phyloP scores from a whole-genome alignment of 2,113 vertebrate species.

The Strigops habroptila region DNA sequence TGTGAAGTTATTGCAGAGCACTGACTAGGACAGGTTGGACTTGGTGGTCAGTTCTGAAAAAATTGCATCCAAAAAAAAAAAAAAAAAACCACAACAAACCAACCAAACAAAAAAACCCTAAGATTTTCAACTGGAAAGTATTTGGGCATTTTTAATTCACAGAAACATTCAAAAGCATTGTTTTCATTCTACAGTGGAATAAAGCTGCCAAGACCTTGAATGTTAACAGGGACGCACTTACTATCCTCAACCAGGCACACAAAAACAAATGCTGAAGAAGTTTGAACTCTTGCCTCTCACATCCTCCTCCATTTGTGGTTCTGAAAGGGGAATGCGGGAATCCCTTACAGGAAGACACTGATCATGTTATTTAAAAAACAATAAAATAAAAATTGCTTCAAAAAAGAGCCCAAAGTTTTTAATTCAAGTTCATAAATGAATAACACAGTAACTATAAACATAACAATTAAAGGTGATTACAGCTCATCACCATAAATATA shows the following conservation, averaged over 20 bases:
- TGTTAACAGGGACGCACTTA: not conserved
- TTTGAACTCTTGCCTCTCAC: not conserved
- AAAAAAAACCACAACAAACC: not conserved
- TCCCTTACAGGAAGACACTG: not conserved
- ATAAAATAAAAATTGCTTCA: not conserved
- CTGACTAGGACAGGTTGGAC: not conserved
- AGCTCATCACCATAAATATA: not conserved
- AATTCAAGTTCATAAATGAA: not conserved
- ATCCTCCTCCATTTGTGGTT: not conserved
- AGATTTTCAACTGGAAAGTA: not conserved
- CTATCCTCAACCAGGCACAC: not conserved
- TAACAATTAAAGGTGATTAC: not conserved
- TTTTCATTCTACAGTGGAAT: not conserved
- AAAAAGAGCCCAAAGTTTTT: not conserved
- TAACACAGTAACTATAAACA: not conserved
- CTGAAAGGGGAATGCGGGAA: fast-evolving
- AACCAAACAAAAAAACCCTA: not conserved
- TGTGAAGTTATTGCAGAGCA: not conserved
- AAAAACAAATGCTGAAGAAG: not conserved
- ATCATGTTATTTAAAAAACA: not conserved
- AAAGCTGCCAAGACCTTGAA: not conserved
- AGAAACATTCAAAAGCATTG: not conserved
- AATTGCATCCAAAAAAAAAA: not conserved
- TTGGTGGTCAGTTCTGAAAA: not conserved
- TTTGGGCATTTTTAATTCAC: not conserved